These are phyloP conservation scores for Pteruthius melanotis DNA, from an alignment of 2,113 vertebrate species.

Conservation along the genomic window DNA sequence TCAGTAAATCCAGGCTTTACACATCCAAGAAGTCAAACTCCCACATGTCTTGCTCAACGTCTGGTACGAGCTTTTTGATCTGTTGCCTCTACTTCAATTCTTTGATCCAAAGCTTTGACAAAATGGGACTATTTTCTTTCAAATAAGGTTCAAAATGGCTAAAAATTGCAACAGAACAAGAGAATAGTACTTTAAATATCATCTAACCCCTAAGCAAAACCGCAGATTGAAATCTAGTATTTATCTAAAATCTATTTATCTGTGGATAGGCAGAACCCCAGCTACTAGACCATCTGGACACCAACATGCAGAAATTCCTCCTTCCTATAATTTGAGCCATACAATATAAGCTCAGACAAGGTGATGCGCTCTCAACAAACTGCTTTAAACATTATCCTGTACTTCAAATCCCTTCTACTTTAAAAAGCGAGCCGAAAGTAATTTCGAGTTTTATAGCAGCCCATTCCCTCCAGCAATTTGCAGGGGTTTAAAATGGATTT, in stretches of 20 bases:
- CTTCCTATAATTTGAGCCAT: neutral
- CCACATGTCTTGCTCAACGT: constrained; percentile 31
- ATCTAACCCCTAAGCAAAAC: neutral
- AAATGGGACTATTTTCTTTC: constrained; percentile 19
- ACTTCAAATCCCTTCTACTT: neutral
- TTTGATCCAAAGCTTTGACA: constrained; percentile 51
- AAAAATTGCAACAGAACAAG: neutral
- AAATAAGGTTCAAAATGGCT: neutral
- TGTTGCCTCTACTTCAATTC: constrained; percentile 5
- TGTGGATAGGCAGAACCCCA: neutral
- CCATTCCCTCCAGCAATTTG: neutral
- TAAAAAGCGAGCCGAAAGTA: neutral
- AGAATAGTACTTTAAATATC: constrained; percentile 26
- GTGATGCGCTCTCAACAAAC: neutral
- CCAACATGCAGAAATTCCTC: neutral
- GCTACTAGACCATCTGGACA: neutral
- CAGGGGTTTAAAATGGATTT: neutral
- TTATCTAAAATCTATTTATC: neutral
- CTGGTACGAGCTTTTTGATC: constrained; percentile 44
- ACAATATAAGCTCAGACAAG: neutral
- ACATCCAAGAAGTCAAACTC: constrained; percentile 41
- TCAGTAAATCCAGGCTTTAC: constrained; percentile 28
- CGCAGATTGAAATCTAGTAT: neutral
- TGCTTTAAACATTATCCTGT: neutral
- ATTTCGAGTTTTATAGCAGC: neutral